A percentile compares a stretch with the other conserved stretches of the same genome.
Conservation (phyloP, 2,797 vertebrate genomes). For the Tolypeutes matacus region DNA sequence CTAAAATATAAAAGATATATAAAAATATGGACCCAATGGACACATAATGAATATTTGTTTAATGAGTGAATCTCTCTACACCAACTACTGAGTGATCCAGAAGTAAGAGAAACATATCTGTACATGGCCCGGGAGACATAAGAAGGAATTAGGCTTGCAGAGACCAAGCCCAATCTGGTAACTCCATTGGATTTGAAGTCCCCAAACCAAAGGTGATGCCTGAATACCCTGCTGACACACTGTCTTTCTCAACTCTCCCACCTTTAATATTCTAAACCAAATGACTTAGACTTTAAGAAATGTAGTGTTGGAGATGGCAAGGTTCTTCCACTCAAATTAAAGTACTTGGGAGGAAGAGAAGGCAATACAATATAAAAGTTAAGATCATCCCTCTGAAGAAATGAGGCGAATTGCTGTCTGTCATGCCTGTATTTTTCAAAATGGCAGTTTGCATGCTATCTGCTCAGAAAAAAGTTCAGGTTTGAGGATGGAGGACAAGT, state of each 20-base stretch:
- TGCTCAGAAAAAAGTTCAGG: background rate
- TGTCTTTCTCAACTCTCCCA: background rate
- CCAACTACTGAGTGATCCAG: background rate
- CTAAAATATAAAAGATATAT: background rate
- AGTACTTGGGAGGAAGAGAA: background rate
- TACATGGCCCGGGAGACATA: background rate
- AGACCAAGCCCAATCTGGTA: background rate
- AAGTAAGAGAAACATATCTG: background rate
- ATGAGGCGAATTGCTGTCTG: background rate
- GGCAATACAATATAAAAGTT: background rate
- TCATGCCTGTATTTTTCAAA: background rate
- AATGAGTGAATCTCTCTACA: background rate
- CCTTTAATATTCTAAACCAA: background rate
- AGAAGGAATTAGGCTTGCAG: background rate
- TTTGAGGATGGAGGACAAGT: background rate
- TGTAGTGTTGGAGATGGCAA: background rate
- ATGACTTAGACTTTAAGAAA: background rate
- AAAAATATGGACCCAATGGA: background rate
- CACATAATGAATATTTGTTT: background rate
- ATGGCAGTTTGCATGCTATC: background rate
- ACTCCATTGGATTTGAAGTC: background rate
- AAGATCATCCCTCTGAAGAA: background rate
- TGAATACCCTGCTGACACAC: background rate
- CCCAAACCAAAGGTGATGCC: background rate
- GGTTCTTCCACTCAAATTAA: rapidly evolving